phyloP scores from a whole-genome alignment of 2,797 vertebrate genomes.

The Tolypeutes matacus region DNA sequence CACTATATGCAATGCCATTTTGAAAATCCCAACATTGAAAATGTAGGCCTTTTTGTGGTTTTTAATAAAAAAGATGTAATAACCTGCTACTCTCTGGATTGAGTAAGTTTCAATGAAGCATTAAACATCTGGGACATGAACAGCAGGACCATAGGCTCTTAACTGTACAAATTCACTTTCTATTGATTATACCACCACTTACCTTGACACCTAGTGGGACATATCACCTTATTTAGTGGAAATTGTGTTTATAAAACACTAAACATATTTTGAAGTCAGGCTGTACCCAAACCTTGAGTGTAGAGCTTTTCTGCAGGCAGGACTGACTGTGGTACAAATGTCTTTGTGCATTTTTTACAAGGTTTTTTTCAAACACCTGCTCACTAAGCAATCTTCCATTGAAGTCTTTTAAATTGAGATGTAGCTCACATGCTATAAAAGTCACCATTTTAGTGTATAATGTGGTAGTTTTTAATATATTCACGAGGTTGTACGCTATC shows the following conservation, averaged over 20 bases:
- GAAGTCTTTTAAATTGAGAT: neutral
- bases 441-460: neutral
- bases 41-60: constrained; percentile 8
- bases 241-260: constrained; percentile 65
- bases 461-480: neutral
- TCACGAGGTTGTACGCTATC: neutral
- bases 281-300: neutral
- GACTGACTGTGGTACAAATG: neutral
- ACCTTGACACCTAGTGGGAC: neutral
- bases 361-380: neutral
- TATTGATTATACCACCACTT: neutral
- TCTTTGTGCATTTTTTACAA: neutral
- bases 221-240: neutral
- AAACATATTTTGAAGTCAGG: constrained; percentile 46
- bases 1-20: neutral
- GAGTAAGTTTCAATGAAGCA: neutral
- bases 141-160: neutral
- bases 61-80: constrained; percentile 8
- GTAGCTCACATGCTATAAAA: constrained; percentile 11
- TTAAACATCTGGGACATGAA: neutral
- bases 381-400: neutral
- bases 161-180: neutral
- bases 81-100: neutral
- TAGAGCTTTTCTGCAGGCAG: neutral
- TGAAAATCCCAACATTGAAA: constrained; percentile 20